A percentile compares a stretch with the other conserved stretches of the same genome.
These are phyloP conservation scores for Machimus atricapillus DNA, from an alignment of 2,888 invertebrate genomes.

Conservation along the genomic window DNA sequence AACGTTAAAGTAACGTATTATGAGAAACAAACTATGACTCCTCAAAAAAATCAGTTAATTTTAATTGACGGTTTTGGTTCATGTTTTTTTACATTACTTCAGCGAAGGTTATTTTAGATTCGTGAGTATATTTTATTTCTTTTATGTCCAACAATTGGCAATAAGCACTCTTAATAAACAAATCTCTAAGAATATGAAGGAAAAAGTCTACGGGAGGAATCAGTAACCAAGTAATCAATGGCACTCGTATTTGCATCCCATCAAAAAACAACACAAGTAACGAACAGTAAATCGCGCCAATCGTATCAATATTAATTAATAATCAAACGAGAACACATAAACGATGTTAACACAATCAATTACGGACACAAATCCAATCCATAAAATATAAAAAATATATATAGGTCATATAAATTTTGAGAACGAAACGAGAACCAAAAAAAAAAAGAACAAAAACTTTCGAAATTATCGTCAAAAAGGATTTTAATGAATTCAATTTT, in stretches of 20 bases:
- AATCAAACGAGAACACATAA: slow-evolving; percentile 26
- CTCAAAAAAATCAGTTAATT: no score
- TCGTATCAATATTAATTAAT: background rate
- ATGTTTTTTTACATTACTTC: no score
- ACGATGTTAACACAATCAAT: slow-evolving; percentile 15
- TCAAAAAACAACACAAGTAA: slow-evolving; percentile 28
- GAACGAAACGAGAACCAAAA: background rate
- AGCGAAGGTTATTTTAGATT: background rate
- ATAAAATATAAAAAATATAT: background rate
- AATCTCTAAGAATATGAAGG: background rate
- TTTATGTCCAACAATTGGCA: background rate
- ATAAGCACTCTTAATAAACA: background rate
- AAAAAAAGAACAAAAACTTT: background rate
- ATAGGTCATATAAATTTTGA: background rate
- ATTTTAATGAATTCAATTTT: background rate
- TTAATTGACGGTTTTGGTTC: no score
- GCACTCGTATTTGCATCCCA: background rate
- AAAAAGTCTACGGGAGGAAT: background rate
- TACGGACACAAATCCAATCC: background rate
- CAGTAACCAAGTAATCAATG: background rate
- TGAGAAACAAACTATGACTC: no score
- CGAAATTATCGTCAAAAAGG: background rate
- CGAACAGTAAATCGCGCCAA: slow-evolving; percentile 1
- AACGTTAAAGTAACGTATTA: no score
- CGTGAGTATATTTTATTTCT: background rate